A percentile compares a stretch with the other conserved stretches of the same genome.
These are phyloP conservation scores for Allobates femoralis DNA, from an alignment of 2,797 vertebrate genomes.

Conservation along the genomic window DNA sequence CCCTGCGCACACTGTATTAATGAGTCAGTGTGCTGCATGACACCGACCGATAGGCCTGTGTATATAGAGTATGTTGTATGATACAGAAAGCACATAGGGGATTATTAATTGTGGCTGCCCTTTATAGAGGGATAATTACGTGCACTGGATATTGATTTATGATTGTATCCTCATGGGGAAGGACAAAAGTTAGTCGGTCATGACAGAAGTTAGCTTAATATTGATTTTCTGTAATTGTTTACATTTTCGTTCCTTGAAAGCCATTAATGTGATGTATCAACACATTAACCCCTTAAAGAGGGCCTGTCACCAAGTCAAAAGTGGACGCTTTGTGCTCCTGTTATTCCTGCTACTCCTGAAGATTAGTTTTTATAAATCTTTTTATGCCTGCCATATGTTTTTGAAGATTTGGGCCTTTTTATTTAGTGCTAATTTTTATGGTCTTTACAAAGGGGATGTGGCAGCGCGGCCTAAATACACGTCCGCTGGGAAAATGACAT, in stretches of 20 bases:
- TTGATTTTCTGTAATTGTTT: slow-evolving; percentile 9
- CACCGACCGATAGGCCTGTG: neutral
- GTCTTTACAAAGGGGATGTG: too few relatives aligned
- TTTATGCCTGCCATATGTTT: too few relatives aligned
- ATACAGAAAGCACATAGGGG: slow-evolving; percentile 25
- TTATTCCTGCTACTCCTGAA: too few relatives aligned
- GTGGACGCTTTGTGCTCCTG: too few relatives aligned
- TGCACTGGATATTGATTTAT: neutral
- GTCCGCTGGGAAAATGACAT: too few relatives aligned
- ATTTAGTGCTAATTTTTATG: too few relatives aligned
- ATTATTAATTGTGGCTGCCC: neutral
- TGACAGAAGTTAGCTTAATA: neutral
- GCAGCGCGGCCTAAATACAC: too few relatives aligned
- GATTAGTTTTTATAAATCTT: too few relatives aligned
- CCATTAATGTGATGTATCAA: neutral
- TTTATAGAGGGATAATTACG: neutral
- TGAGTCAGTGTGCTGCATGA: neutral
- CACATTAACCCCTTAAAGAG: neutral
- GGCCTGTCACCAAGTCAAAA: too few relatives aligned
- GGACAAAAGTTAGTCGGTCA: neutral
- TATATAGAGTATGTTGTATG: slow-evolving; percentile 5
- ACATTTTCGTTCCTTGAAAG: neutral
- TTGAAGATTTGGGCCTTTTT: too few relatives aligned
- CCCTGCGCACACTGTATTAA: slow-evolving; percentile 4
- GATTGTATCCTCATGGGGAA: neutral